Conservation (phyloP, 64 coral and sea anemone species). For the Montipora foliosa region DNA sequence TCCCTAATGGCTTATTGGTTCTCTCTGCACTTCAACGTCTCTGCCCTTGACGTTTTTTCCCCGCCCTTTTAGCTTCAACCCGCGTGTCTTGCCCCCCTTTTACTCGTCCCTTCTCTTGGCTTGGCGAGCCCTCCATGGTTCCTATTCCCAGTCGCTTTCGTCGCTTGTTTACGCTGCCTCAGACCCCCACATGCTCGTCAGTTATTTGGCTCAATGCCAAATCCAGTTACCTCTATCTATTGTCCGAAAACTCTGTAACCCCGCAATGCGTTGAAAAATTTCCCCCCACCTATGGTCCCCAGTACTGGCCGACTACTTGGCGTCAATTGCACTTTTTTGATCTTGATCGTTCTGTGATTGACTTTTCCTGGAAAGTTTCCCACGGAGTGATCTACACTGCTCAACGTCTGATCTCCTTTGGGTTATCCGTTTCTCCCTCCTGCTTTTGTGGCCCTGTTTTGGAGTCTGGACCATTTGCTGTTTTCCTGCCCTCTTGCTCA, state of each 20-base stretch:
- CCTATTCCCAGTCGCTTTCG: not conserved
- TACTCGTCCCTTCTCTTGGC: not conserved
- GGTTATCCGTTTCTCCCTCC: not conserved
- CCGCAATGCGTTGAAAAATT: not conserved
- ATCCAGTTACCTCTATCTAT: not conserved
- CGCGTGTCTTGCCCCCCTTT: not conserved
- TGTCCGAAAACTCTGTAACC: not conserved
- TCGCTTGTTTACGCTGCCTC: not conserved
- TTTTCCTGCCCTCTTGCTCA: not conserved
- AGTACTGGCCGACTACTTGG: conserved; percentile 45
- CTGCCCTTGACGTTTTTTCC: not conserved
- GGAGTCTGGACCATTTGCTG: not conserved
- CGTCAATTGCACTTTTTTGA: not conserved
- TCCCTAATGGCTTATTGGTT: not conserved
- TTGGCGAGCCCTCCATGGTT: not conserved
- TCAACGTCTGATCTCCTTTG: not conserved
- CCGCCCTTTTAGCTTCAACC: not conserved
- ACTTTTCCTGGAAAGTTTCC: conserved; percentile 16
- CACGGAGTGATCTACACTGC: conserved; percentile 31
- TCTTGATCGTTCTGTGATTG: not conserved
- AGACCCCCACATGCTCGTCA: not conserved
- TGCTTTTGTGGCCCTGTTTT: not conserved
- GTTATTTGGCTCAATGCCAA: not conserved
- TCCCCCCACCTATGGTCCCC: not conserved
- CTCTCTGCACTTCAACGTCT: not conserved